Evolutionary conservation across 2,888 invertebrate genomes (phyloP).

Genomic region (Pyrochroa serraticornis): DNA sequence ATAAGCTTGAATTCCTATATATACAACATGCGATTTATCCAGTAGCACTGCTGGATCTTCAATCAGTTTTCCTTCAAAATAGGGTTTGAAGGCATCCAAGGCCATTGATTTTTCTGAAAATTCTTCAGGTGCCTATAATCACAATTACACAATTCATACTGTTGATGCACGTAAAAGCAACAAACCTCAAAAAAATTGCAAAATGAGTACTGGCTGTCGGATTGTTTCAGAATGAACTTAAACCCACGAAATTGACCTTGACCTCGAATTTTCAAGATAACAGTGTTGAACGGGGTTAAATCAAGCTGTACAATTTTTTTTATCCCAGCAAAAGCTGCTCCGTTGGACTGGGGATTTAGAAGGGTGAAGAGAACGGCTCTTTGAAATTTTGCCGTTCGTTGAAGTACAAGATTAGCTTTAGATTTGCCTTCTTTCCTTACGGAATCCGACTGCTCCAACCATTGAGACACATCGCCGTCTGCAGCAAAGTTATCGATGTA

Average conservation of each 20-base stretch:
- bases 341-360: constrained; percentile 57
- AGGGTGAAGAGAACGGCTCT: constrained; percentile 58
- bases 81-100: constrained; percentile 55
- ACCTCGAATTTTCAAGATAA: constrained; percentile 51
- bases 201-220: constrained; percentile 46
- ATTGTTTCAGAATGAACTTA: constrained; percentile 56
- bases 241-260: constrained; percentile 55
- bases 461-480: constrained; percentile 41
- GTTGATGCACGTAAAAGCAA: constrained; percentile 42
- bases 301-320: constrained; percentile 48
- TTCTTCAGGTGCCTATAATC: constrained; percentile 27
- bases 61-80: constrained; percentile 53
- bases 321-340: constrained; percentile 57
- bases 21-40: constrained; percentile 54
- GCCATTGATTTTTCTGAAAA: constrained; percentile 47
- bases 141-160: background rate
- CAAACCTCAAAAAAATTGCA: constrained; percentile 48
- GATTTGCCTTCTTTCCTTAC: constrained; percentile 55
- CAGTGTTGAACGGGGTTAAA: constrained; percentile 45
- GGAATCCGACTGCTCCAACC: constrained; percentile 58
- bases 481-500: constrained; percentile 47
- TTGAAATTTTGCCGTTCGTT: constrained; percentile 53
- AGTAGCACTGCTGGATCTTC: constrained; percentile 50
- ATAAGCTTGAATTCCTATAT: constrained; percentile 57
- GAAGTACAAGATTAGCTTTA: constrained; percentile 55